Evolutionary conservation across 92 coral and sea anemone genomes (phyloP), one percentile per base, ranked within the genome.

Genomic region (Zoanthus sansibaricus): DNA sequence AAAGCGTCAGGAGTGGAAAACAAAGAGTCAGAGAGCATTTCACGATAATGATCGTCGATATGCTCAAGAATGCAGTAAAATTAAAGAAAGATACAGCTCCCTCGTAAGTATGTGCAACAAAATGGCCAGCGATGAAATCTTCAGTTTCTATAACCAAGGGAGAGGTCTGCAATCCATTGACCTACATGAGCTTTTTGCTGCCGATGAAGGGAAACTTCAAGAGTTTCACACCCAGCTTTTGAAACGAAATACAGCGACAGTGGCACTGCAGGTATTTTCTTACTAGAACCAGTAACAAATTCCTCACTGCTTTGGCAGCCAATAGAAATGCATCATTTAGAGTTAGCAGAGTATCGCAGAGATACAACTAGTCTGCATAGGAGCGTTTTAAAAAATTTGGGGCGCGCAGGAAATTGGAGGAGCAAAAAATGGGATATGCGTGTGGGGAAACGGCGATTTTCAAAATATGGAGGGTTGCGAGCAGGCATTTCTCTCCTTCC

Each of bases 171-270:
- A 78, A 52, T 88, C 79, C 14, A 87, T 89, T 7, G 92, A 89
- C 71, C 69, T 89, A 15, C 92, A 89, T 47, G 92, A 87, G 42
- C 82, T 89, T 47, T 87, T 68, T 37, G 92, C 84, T 25, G 92
- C 92, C 7, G 68, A 89, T 77, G 92, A 89, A 62, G 15, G 16
- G 47, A 89, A 78, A 37, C 72, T 89, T 44, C 64, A 77, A 1
- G 58, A 42, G 16, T 62, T 44, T 79, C 44, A 79, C 48, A 13
- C 2, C 9, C 84, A 61, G 9, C 30, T 79, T 37, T 37, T 79
- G 68, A 5, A 79, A 62, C 31, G 17, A 61, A 72, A 30, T 1
- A 13, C 15, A 1, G 70, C 44, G 9, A 61, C 32, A n/a, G 14
- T 47, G 20, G 33, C 56, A 13, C 0, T 46, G 56, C 47, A 42